phyloP scores from a whole-genome alignment of 1,140 invertebrate genomes.

The Drosophila melanogaster region Release_6_plus_ISO1_MT NC_004354.4:13677501-13678000 shows the following conservation, averaged over 20 bases:
- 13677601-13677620: slow-evolving; percentile 95
- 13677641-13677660: no score
- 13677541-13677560: slow-evolving; percentile 91
- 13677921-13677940: no score
- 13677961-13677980: no score
- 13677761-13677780: slow-evolving; percentile 9
- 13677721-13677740: slow-evolving; percentile 92
- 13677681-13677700: slow-evolving; percentile 85
- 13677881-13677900: background rate
- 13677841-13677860: background rate
- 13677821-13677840: background rate
- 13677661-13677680: background rate
- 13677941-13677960: no score
- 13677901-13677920: no score
- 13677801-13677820: slow-evolving; percentile 24
- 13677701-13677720: slow-evolving; percentile 94
- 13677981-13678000: no score
- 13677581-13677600: slow-evolving; percentile 92
- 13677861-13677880: background rate
- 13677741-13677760: slow-evolving; percentile 89
- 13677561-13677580: slow-evolving; percentile 94
- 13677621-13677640: slow-evolving; percentile 90
- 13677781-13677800: slow-evolving; percentile 5
- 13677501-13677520: slow-evolving; percentile 91
- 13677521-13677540: slow-evolving; percentile 92